These are phyloP conservation scores for Drosophila setosimentum DNA, from an alignment of 2,888 invertebrate species.

Conservation along the genomic window DNA sequence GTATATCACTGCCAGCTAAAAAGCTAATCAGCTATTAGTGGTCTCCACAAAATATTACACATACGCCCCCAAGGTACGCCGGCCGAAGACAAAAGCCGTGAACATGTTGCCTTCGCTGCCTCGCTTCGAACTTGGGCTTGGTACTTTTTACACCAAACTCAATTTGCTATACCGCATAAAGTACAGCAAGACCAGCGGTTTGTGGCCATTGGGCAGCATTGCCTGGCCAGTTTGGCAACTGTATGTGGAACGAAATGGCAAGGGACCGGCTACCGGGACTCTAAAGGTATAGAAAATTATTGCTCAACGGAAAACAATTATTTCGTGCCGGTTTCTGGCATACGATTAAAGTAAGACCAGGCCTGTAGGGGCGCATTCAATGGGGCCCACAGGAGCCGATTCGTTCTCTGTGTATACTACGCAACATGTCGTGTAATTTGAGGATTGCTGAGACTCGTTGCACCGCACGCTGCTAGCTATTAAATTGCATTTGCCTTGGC, in stretches of 20 bases:
- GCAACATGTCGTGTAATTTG: conserved; percentile 58
- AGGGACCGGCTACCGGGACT: conserved; percentile 33
- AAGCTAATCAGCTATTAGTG: conserved; percentile 66
- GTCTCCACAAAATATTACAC: conserved; percentile 50
- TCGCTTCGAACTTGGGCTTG: conserved; percentile 33
- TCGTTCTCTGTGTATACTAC: background rate
- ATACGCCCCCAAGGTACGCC: conserved; percentile 42
- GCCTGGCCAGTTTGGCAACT: conserved; percentile 36
- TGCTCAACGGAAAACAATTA: conserved; percentile 79
- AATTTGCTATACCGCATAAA: conserved; percentile 55
- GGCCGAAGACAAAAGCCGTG: conserved; percentile 8
- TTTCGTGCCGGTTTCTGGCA: conserved; percentile 65
- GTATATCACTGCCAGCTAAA: conserved; percentile 56
- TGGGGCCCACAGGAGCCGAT: conserved; percentile 10
- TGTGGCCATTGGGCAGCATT: conserved; percentile 19
- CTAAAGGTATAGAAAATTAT: conserved; percentile 70
- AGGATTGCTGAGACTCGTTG: conserved; percentile 73
- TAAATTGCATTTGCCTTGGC: conserved; percentile 60
- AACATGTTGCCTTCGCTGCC: background rate
- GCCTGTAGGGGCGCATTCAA: conserved; percentile 1
- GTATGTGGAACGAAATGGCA: conserved; percentile 39
- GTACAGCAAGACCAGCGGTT: conserved; percentile 11
- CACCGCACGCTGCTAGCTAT: conserved; percentile 48
- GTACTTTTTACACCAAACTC: conserved; percentile 67
- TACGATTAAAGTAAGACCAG: conserved; percentile 60